Base-by-base conservation (phyloP, 2,888 invertebrate genomes). In the Drosophila paracracens region DNA sequence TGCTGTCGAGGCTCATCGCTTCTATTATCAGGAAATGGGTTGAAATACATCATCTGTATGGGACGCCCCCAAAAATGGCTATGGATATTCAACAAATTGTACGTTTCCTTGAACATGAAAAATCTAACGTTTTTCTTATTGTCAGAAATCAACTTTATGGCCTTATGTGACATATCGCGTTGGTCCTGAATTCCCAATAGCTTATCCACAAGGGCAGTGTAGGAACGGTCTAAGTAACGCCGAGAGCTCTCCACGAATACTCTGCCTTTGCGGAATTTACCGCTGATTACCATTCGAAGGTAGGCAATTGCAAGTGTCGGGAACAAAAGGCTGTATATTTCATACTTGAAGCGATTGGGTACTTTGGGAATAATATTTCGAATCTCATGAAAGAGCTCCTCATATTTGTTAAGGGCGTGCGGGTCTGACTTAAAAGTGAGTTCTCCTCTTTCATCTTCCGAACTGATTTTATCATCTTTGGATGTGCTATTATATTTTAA, bases 251-350 rank as follows among this genome's bases (percentile, higher is more conserved):
- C 62, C 4, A 81, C 46, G 8, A 79, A 75, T 4, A 35, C 0
- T 7, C 67, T 72, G 0, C 69, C 89, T 6, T 36, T 51, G 0
- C 66, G 48, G 4, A 25, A 27, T n/a, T 75, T 72, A 4, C 73
- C 70, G 8, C 64, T 50, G 18, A 52, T 54, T 18, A 81, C 33
- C 74, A 81, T 66, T 7, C 73, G 54, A 0, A 87, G 54, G 38
- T 88, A 89, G 3, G 29, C 33, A 2, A 85, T 1, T 1, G 51
- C 54, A 7, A 86, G 21, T 6, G 66, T 43, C 1, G 86, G 90
- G 54, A 70, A 89, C 0, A 88, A 13, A 11, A 86, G n/a, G 0
- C 25, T 43, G 8, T 66, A 54, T 1, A 82, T n/a, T 16, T 86
- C 78, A 4, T 69, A 80, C 27, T 71, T 81, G n/a, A 70, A 50